phyloP scores from a whole-genome alignment of 2,797 vertebrate species.

The Mormyrus hasselquistii region DNA sequence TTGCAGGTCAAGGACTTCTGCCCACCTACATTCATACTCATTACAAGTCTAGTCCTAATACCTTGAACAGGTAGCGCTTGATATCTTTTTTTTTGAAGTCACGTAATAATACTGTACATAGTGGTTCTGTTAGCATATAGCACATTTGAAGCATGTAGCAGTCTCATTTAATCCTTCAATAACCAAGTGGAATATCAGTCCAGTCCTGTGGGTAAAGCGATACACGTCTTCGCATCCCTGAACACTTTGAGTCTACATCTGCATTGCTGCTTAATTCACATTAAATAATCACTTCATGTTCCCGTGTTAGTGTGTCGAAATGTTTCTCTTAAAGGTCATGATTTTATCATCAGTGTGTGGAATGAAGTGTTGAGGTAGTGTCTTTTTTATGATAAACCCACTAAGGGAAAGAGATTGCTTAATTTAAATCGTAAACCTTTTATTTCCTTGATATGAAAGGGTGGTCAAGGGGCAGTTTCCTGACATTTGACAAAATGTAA shows the following conservation, averaged over 20 bases:
- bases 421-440: neutral
- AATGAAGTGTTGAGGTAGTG: neutral
- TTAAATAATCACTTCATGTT: neutral
- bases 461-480: neutral
- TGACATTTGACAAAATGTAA: neutral
- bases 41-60: neutral
- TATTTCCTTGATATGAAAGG: neutral
- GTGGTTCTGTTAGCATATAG: conserved; percentile 1
- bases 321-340: neutral
- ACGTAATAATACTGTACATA: neutral
- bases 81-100: conserved; percentile 3
- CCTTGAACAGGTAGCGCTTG: neutral
- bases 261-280: neutral
- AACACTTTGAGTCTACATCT: neutral
- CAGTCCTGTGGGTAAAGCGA: neutral
- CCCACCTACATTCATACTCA: neutral
- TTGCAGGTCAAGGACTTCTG: neutral
- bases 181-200: neutral
- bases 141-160: neutral
- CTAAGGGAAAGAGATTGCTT: neutral
- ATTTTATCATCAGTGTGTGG: neutral
- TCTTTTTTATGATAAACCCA: neutral
- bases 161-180: neutral
- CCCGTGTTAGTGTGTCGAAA: neutral
- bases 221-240: neutral